Evolutionary conservation across 2,113 vertebrate species (phyloP), one percentile per base, ranked within the genome.

Genomic region (Malurus alboscapulatus): DNA sequence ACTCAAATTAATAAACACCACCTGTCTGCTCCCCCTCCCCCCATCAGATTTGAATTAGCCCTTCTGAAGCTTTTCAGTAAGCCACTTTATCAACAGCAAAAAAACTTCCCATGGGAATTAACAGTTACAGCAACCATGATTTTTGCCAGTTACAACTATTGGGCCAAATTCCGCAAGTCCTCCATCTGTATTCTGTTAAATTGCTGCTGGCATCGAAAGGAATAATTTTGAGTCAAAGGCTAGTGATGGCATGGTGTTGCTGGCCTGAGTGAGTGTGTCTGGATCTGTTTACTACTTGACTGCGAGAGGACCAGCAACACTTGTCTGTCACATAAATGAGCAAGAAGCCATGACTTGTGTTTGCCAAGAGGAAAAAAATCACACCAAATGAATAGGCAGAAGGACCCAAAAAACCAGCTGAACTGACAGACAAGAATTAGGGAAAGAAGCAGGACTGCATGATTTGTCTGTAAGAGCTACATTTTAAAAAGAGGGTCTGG

Each of bases 1-100:
- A 69, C 54, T 88, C 67, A 84, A 36, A 71, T 45, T 76, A 66
- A 82, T 30, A 65, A n/a, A 14, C 1, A 53, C 27, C 20, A 66
- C 50, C 24, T 48, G 32, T 22, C 42, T 16, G 4, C 15, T 25
- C 6, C 3, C 3, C 2, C 22, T 10, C 3, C 6, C 4, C 1
- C 17, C 2, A 13, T 40, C 45, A 48, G 42, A 48, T 54, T 65
- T 55, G 29, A 87, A 65, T 72, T 11, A 27, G 17, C 22, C 74
- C 24, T 84, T 78, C 32, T 26, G 20, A 75, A 90, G 50, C 61
- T 87, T 92, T 78, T 51, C 34, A 86, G 25, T 73, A 84, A 74
- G 10, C 8, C 7, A 8, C 48, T 42, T 68, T 47, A 73, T 34
- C 16, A 82, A 47, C 5, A 73, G 15, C 6, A 54, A 63, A 77